Conservation (phyloP, 2,888 invertebrate genomes). For the Sarcophaga caerulescens region DNA sequence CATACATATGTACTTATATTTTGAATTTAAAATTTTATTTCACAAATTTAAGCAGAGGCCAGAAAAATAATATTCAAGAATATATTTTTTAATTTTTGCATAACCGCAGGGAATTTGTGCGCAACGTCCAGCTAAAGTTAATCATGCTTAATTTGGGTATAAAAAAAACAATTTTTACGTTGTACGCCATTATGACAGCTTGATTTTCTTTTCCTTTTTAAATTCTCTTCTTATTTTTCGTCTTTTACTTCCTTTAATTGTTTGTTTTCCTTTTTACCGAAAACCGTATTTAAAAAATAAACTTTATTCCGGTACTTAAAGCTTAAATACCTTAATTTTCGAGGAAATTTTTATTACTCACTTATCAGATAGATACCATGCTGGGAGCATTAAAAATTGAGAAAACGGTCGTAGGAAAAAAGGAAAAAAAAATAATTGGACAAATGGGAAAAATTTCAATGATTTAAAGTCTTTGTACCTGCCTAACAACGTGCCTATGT, state of each 20-base stretch:
- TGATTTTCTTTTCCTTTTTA: background rate
- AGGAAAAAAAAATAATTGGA: background rate
- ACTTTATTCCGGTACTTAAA: background rate
- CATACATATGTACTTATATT: no score
- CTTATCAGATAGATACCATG: background rate
- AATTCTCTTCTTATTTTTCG: background rate
- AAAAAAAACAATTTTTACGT: background rate
- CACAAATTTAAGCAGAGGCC: no score
- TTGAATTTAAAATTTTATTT: no score
- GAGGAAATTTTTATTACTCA: constrained; percentile 3
- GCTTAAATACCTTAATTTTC: constrained; percentile 29
- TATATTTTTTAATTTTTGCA: no score
- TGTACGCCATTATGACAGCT: background rate
- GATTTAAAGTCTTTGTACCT: background rate
- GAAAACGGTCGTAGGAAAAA: background rate
- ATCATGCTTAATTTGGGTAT: background rate
- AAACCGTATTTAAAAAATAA: constrained; percentile 13
- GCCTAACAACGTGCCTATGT: background rate
- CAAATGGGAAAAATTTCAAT: background rate
- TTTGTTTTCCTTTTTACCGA: constrained; percentile 10
- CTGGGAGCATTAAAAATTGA: background rate
- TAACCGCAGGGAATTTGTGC: background rate
- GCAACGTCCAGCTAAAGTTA: background rate
- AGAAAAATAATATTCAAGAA: no score
- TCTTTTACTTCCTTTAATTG: constrained; percentile 1